phyloP scores from a whole-genome alignment of 2,113 vertebrate species.

The Emydocephalus ijimae region DNA sequence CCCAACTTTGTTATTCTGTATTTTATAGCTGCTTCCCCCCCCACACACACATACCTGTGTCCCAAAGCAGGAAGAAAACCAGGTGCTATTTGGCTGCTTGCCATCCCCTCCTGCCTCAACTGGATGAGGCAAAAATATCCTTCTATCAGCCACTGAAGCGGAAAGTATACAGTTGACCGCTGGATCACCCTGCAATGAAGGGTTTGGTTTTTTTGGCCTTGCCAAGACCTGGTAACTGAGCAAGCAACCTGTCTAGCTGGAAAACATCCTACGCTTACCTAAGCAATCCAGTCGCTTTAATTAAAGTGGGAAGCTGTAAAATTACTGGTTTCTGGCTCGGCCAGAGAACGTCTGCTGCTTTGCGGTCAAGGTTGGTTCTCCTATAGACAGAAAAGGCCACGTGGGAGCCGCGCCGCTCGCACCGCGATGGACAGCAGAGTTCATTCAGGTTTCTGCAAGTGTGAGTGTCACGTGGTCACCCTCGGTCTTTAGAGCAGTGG shows the following conservation, averaged over 20 bases:
- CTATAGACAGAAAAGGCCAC: neutral
- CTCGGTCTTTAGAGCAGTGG: neutral
- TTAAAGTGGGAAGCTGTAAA: neutral
- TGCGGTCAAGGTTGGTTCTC: neutral
- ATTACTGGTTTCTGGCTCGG: neutral
- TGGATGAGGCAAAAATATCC: neutral
- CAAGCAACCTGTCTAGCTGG: neutral
- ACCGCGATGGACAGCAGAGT: neutral
- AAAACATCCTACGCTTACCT: neutral
- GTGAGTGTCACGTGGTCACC: neutral
- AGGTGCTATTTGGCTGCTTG: neutral
- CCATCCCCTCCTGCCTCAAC: neutral
- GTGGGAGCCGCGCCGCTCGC: neutral
- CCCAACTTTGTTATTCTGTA: neutral
- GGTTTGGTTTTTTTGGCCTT: neutral
- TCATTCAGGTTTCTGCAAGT: too few relatives aligned
- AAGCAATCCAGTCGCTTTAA: neutral
- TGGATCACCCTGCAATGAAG: neutral
- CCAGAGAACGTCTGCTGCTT: neutral
- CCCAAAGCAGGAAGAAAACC: neutral
- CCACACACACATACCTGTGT: neutral
- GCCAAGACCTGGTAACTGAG: neutral
- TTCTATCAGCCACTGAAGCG: neutral
- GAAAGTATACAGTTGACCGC: neutral
- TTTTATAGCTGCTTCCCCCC: neutral